phyloP scores from a whole-genome alignment of 2,113 vertebrate species.

The Scalopus aquaticus region DNA sequence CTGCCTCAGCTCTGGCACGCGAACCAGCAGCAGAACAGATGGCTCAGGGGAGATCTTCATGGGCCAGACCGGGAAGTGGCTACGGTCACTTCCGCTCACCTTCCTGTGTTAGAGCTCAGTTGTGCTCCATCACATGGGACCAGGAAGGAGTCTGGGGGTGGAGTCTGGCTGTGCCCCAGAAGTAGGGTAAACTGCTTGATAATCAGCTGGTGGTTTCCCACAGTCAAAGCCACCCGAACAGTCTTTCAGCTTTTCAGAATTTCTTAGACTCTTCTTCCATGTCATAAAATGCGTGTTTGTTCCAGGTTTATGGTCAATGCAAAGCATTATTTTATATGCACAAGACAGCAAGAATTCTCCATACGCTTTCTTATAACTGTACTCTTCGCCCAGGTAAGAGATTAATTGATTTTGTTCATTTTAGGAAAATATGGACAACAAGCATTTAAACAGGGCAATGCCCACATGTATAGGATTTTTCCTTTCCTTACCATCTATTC shows the following conservation, averaged over 20 bases:
- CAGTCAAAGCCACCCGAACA: too few relatives aligned
- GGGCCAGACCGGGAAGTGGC: neutral
- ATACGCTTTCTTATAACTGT: conserved; percentile 82
- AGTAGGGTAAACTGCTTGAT: too few relatives aligned
- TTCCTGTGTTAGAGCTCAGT: neutral
- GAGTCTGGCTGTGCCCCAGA: neutral
- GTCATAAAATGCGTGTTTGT: conserved; percentile 45
- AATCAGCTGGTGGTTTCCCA: too few relatives aligned
- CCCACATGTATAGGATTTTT: neutral
- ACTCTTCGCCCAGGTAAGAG: conserved; percentile 83
- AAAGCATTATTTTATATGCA: conserved; percentile 80
- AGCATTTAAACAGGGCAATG: neutral
- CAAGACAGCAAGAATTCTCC: conserved; percentile 69
- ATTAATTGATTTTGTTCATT: neutral
- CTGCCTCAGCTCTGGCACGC: too few relatives aligned
- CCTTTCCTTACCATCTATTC: neutral
- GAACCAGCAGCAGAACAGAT: too few relatives aligned
- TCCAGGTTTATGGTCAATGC: conserved; percentile 85
- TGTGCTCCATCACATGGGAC: neutral
- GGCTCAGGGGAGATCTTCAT: neutral
- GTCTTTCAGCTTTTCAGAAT: too few relatives aligned
- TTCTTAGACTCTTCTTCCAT: neutral
- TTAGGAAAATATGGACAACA: neutral
- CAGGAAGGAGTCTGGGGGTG: neutral
- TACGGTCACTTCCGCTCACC: neutral